Percentiles rank a stretch among this genome's conserved stretches.
phyloP scores from a whole-genome alignment of 2,113 vertebrate species.

The Oenanthe melanoleuca region DNA sequence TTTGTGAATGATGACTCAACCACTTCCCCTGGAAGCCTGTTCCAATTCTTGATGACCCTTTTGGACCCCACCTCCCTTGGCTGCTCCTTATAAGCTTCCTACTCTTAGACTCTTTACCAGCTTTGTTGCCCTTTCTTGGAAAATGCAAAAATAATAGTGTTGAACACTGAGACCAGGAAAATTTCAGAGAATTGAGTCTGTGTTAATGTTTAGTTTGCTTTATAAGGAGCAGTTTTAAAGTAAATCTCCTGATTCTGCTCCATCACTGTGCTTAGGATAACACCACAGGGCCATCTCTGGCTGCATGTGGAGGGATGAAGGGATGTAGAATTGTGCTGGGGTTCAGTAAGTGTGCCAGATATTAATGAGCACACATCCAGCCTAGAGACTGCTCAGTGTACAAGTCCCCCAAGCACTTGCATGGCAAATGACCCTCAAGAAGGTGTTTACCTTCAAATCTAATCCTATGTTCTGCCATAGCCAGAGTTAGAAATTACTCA shows the following conservation, averaged over 20 bases:
- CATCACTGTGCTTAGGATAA: not conserved
- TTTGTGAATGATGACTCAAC: not conserved
- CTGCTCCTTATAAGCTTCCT: not conserved
- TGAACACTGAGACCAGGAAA: not conserved
- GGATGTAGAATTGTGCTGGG: not conserved
- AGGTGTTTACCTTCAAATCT: not conserved
- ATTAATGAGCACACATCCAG: not conserved
- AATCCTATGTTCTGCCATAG: not conserved
- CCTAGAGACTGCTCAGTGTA: not conserved
- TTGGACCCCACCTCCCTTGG: not conserved
- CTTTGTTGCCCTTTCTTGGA: not conserved
- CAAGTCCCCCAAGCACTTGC: not conserved
- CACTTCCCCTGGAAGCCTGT: not conserved
- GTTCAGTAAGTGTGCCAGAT: not conserved
- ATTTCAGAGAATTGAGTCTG: fast-evolving
- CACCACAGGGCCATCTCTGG: too few species aligned
- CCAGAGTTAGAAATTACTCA: not conserved
- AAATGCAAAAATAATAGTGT: not conserved
- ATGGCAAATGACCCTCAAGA: not conserved
- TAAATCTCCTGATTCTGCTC: fast-evolving
- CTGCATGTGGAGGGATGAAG: not conserved
- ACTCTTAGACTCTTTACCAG: not conserved
- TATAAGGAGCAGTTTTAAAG: not conserved
- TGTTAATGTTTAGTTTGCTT: not conserved
- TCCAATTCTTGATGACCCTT: not conserved